Evolutionary conservation across 2,888 invertebrate species (phyloP).

Genomic region (Conistra vaccinii): DNA sequence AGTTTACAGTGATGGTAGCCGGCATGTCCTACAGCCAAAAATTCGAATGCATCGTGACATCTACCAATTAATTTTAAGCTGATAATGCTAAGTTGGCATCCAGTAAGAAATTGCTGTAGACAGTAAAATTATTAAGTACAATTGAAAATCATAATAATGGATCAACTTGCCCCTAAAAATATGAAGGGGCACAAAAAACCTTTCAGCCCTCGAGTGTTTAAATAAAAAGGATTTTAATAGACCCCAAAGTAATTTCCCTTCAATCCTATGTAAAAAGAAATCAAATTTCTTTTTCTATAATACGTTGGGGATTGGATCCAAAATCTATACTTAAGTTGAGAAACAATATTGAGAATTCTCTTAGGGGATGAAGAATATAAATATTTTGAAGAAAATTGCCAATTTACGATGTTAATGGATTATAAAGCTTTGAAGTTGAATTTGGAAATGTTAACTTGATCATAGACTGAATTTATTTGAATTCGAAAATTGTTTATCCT

Average conservation of each 20-base stretch:
- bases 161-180: constrained; percentile 15
- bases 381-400: constrained; percentile 52
- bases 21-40: background rate
- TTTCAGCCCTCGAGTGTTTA: constrained; percentile 51
- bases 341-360: constrained; percentile 47
- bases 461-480: background rate
- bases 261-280: constrained; percentile 60
- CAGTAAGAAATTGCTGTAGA: background rate
- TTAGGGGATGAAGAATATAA: constrained; percentile 43
- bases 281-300: constrained; percentile 60
- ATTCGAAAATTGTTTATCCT: background rate
- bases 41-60: background rate
- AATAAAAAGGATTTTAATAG: constrained; percentile 60
- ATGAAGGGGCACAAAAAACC: constrained; percentile 42
- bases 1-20: background rate
- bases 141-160: constrained; percentile 22
- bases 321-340: constrained; percentile 41
- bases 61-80: background rate
- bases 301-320: constrained; percentile 39
- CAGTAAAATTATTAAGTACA: background rate
- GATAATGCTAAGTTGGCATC: background rate
- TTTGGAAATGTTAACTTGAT: background rate
- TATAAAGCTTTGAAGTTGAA: constrained; percentile 18
- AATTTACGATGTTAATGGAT: constrained; percentile 47
- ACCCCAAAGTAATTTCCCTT: constrained; percentile 55